Evolutionary conservation across 2,797 vertebrate species (phyloP).

Genomic region (Esox masquinongy): DNA sequence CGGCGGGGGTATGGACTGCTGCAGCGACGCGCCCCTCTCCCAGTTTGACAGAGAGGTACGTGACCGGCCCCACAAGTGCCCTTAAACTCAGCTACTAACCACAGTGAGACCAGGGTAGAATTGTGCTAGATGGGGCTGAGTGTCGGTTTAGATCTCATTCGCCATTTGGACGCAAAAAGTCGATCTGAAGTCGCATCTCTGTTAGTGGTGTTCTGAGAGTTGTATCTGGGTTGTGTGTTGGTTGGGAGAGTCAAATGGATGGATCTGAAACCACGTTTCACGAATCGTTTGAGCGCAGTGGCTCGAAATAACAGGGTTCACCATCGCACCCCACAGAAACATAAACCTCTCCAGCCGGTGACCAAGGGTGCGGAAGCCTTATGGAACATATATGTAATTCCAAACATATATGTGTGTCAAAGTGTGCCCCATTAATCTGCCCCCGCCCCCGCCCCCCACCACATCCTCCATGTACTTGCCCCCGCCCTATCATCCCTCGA

Average conservation of each 20-base stretch:
- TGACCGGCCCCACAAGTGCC: not conserved
- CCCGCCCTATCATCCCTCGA: slow-evolving; percentile 34
- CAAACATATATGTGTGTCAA: slow-evolving; percentile 13
- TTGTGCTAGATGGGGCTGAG: not conserved
- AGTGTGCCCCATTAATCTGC: slow-evolving; percentile 30
- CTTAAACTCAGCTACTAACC: not conserved
- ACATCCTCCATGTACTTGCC: slow-evolving; percentile 34
- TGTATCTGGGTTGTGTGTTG: not conserved
- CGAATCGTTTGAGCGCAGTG: not conserved
- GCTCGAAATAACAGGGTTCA: not conserved
- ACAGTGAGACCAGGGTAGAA: not conserved
- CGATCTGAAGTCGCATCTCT: not conserved
- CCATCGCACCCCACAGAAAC: not conserved
- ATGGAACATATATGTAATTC: not conserved
- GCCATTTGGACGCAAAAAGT: not conserved
- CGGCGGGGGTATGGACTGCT: slow-evolving; percentile 91
- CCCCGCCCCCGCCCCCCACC: slow-evolving; percentile 40
- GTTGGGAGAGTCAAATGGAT: not conserved
- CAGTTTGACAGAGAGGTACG: slow-evolving; percentile 96
- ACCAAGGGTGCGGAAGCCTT: not conserved
- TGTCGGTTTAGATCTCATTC: not conserved
- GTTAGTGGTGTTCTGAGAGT: not conserved
- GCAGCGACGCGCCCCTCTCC: slow-evolving; percentile 84
- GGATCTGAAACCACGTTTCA: not conserved
- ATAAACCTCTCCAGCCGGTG: not conserved